These are phyloP conservation scores for Armadillidium nasatum DNA, from an alignment of 1,140 invertebrate genomes.

Conservation along the genomic window DNA sequence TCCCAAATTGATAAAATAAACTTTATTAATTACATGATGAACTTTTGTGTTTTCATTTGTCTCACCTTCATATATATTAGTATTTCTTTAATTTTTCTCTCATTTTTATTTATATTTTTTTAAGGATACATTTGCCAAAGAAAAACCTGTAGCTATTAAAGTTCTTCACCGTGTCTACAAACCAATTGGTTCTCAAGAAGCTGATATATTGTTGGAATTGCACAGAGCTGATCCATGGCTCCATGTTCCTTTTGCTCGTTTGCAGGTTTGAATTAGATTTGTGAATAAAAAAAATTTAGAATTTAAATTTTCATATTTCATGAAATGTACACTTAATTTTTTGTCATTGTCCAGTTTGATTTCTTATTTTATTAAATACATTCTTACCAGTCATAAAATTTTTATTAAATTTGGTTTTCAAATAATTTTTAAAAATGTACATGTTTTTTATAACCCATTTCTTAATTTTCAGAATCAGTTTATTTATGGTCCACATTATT, in stretches of 20 bases:
- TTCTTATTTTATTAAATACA: background rate
- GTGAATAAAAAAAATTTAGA: background rate
- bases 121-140: conserved; percentile 48
- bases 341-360: background rate
- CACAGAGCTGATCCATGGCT: conserved; percentile 45
- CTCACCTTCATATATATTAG: too few relatives aligned
- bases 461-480: conserved; percentile 48
- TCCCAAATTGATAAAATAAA: too few relatives aligned
- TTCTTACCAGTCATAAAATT: background rate
- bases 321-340: background rate
- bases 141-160: conserved; percentile 48
- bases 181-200: conserved; percentile 49
- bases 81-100: background rate
- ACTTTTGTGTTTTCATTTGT: too few relatives aligned
- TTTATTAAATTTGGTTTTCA: background rate
- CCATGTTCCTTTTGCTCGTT: conserved; percentile 46
- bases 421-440: background rate
- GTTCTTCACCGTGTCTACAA: conserved; percentile 48
- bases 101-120: conserved; percentile 25
- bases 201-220: conserved; percentile 47
- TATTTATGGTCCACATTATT: conserved; percentile 49
- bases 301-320: background rate
- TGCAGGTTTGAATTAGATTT: conserved; percentile 43
- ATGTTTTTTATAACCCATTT: background rate
- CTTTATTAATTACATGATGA: too few relatives aligned